These are phyloP conservation scores for Helostoma temminkii DNA, from an alignment of 2,797 vertebrate species.

Conservation along the genomic window DNA sequence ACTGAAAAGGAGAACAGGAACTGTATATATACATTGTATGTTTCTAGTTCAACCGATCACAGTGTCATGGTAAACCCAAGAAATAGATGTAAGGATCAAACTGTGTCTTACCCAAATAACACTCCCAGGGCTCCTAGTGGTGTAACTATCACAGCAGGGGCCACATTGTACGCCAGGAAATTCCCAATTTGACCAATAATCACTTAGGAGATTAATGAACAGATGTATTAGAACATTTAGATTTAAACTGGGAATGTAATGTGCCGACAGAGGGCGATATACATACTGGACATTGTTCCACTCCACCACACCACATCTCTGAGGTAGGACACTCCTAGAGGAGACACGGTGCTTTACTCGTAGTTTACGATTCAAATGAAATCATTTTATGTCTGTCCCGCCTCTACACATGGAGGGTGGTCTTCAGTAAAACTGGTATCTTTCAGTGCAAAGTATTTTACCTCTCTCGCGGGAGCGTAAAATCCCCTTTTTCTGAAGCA, in stretches of 20 bases:
- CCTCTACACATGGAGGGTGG: background rate
- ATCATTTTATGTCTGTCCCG: no score
- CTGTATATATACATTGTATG: background rate
- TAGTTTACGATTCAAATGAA: no score
- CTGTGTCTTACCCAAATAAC: slow-evolving; percentile 90
- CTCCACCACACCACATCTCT: slow-evolving; percentile 95
- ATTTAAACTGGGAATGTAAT: background rate
- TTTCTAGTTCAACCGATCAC: background rate
- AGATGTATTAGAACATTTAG: background rate
- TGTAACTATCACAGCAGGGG: slow-evolving; percentile 94
- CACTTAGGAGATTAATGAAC: slow-evolving; percentile 82
- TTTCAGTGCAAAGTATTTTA: slow-evolving; percentile 63
- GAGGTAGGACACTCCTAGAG: slow-evolving; percentile 90
- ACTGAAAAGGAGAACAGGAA: background rate
- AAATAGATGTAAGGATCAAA: background rate
- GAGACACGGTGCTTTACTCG: slow-evolving; percentile 4
- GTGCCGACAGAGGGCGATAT: slow-evolving; percentile 28
- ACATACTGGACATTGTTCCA: slow-evolving; percentile 95
- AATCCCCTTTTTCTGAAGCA: slow-evolving; percentile 96
- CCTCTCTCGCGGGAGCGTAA: slow-evolving; percentile 90
- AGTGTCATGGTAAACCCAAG: background rate
- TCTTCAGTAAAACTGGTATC: rapidly evolving
- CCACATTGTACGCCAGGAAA: slow-evolving; percentile 94
- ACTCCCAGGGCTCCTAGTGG: slow-evolving; percentile 97
- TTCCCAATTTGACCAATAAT: slow-evolving; percentile 95